Base-by-base conservation (phyloP, 2,797 vertebrate genomes). In the Diceros bicornis region DNA sequence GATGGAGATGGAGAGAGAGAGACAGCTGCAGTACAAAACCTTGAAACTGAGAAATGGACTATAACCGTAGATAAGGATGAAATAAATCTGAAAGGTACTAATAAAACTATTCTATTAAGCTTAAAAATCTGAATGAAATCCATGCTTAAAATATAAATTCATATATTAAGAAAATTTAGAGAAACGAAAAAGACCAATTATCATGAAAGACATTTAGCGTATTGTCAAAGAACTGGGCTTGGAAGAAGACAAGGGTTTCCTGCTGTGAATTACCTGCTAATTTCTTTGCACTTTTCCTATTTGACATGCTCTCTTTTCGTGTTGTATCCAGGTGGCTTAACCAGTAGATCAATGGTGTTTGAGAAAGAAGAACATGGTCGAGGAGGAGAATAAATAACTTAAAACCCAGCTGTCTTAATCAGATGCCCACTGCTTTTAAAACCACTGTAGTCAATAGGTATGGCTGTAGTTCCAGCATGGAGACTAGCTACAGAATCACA, bases 401-500 rank as follows among this genome's bases (percentile, higher is more conserved):
- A 17, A 21, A 41, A 52, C 8, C 12, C 18, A n/a, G 9, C 34
- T 29, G 11, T 27, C 34, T 47, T 69, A 25, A n/a, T n/a, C 41
- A 44, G 32, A 34, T 7, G 50, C 4, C 23, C 44, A 59, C 20
- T 47, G 55, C 6, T 44, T 44, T 29, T n/a, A 25, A 55, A 37
- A 34, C 5, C 10, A 13, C 34, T 17, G 12, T 32, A 20, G 17
- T 52, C 13, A 13, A 52, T 52, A 6, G 9, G 12, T 13, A 27
- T 3, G 7, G 7, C 29, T 23, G 12, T 13, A 1, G 7, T 18
- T 0, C 0, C 18, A 29, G 17, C 6, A 4, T 0, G 10, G 34
- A 18, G 2, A 34, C 13, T 6, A 23, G 25, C 8, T 2, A 7
- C 14, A 75, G 41, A 13, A 18, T 7, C 9, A 41, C 12, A 1